Base-by-base conservation (phyloP, 2,888 invertebrate genomes). In the Acanthosepion pharaonis region DNA sequence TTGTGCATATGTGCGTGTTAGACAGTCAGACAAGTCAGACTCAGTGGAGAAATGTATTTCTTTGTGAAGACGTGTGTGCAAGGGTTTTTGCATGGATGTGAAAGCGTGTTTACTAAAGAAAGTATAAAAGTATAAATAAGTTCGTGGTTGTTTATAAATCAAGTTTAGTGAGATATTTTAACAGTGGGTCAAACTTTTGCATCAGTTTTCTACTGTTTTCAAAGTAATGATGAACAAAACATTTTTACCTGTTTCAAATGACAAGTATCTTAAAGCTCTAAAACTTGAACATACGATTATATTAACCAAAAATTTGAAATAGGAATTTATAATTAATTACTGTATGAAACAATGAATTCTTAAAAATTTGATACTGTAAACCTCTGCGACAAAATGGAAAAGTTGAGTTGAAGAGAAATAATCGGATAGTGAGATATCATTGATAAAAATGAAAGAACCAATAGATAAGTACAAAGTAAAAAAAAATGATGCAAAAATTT, bases 1-100 rank as follows among this genome's bases (percentile, higher is more conserved):
- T n/a, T 59, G 42, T 91, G 64, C 28, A 42, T 49, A 59, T 25
- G 42, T 92, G 93, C 59, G 93, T 94, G 53, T 94, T 49, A 91
- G 94, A 94, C 55, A 94, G 78, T 92, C 64, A 92, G 92, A 94
- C 9, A 28, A 33, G n/a, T 20, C 15, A 25, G 23, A 20, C 20
- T 5, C 18, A 59, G 33, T 25, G 28, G 6, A 28, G 28, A 59
- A 51, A 55, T 59, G n/a, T 94, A 28, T 59, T 23, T 94, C 8
- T 94, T 48, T 28, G 64, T 94, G 59, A 25, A 55, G 23, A 53
- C 53, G 48, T 94, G 94, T n/a, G 64, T 94, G 53, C 64, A 55
- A 23, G 42, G 6, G 28, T 94, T 23, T 94, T 23, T 94, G 42
- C 53, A 55, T 55, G n/a, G 8, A 55, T 64, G 28, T 28, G 28